Evolutionary conservation across 2,888 invertebrate species (phyloP).

Genomic region (Xylocampa areola): DNA sequence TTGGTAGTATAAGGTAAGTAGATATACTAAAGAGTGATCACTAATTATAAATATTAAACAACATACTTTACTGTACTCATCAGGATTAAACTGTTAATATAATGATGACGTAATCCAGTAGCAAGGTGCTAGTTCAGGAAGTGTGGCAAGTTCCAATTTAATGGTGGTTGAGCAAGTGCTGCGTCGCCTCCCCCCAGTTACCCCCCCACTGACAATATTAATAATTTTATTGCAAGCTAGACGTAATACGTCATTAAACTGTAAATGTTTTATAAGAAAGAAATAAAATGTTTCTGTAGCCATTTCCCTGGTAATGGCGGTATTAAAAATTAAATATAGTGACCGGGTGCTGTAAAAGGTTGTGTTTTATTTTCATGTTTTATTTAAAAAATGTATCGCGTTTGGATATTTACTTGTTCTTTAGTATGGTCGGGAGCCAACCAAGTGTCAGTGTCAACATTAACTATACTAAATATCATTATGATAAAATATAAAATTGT

Average conservation of each 20-base stretch:
- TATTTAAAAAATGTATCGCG: background rate
- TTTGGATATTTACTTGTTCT: too few relatives aligned
- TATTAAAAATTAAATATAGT: constrained; percentile 27
- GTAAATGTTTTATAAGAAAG: constrained; percentile 50
- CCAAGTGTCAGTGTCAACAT: too few relatives aligned
- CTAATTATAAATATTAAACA: constrained; percentile 42
- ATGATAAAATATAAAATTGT: too few relatives aligned
- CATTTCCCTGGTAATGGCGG: constrained; percentile 18
- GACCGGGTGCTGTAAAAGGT: constrained; percentile 3
- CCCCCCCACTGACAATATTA: constrained; percentile 73
- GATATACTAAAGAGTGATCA: too few relatives aligned
- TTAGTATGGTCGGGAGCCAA: too few relatives aligned
- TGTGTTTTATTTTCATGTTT: constrained; percentile 7
- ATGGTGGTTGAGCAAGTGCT: constrained; percentile 87
- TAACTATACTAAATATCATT: too few relatives aligned
- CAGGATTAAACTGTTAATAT: constrained; percentile 62
- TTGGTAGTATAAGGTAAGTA: too few relatives aligned
- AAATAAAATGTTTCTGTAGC: constrained; percentile 37
- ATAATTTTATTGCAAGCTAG: constrained; percentile 78
- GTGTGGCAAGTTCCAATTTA: constrained; percentile 87
- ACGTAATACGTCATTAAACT: constrained; percentile 65
- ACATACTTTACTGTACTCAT: constrained; percentile 50
- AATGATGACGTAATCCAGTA: constrained; percentile 78
- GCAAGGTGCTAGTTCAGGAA: constrained; percentile 82
- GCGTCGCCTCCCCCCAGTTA: constrained; percentile 69